phyloP scores from a whole-genome alignment of 2,888 invertebrate species.

The Synanthedon andrenaeformis region DNA sequence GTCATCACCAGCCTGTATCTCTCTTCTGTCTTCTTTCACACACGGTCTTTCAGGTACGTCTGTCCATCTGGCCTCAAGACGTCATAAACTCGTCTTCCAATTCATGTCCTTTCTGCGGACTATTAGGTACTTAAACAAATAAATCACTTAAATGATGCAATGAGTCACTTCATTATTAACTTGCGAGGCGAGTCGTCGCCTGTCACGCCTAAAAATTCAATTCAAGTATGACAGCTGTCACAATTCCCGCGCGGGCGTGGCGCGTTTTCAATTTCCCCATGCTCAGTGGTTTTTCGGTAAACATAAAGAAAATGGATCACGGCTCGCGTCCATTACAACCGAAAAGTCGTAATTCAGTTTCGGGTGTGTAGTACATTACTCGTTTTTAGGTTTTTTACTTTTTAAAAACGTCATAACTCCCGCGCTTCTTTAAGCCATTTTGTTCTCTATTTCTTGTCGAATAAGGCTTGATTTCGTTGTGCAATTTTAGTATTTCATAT shows the following conservation, averaged over 20 bases:
- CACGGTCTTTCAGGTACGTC: too few relatives aligned
- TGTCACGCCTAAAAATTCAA: neutral
- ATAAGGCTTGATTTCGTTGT: neutral
- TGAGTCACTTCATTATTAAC: neutral
- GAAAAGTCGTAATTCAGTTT: slow-evolving; percentile 2
- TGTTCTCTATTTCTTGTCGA: neutral
- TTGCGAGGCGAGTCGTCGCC: too few relatives aligned
- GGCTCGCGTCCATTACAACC: slow-evolving; percentile 1
- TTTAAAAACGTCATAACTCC: neutral
- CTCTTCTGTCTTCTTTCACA: too few relatives aligned
- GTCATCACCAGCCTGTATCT: too few relatives aligned
- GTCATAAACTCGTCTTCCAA: too few relatives aligned
- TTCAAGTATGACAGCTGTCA: slow-evolving; percentile 35
- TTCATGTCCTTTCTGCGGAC: too few relatives aligned
- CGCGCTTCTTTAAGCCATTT: neutral
- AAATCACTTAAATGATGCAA: neutral
- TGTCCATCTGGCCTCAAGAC: too few relatives aligned
- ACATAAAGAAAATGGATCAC: slow-evolving; percentile 5
- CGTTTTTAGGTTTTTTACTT: neutral
- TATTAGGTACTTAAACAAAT: too few relatives aligned
- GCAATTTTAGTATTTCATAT: neutral
- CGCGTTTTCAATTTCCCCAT: slow-evolving; percentile 16
- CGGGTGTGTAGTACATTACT: slow-evolving; percentile 1
- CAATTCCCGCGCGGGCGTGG: slow-evolving; percentile 32
- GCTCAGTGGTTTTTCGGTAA: slow-evolving; percentile 12